Conservation (phyloP, 2,797 vertebrate species). For the Sebastes steindachneri region DNA sequence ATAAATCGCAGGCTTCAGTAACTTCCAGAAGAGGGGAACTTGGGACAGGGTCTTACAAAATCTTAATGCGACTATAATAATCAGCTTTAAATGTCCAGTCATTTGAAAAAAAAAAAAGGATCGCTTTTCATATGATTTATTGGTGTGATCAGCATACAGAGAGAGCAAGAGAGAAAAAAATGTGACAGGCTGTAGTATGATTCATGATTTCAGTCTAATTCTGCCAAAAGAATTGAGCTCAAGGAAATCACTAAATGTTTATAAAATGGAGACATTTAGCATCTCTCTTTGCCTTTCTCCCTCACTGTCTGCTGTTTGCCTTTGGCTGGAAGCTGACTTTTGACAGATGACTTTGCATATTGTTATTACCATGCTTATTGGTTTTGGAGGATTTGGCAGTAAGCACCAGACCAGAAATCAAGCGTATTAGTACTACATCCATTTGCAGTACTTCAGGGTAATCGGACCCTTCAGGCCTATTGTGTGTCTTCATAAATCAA, state of each 20-base stretch:
- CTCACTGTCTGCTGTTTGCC: conserved; percentile 49
- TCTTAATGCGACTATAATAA: conserved; percentile 60
- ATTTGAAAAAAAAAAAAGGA: conserved; percentile 21
- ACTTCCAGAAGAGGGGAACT: conserved; percentile 63
- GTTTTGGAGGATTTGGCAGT: conserved; percentile 70
- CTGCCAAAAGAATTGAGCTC: conserved; percentile 58
- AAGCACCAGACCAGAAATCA: conserved; percentile 54
- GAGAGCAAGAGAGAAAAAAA: neutral
- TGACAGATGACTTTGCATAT: conserved; percentile 75
- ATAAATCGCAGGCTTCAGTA: conserved; percentile 47
- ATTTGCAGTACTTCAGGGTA: conserved; percentile 58
- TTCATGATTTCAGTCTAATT: conserved; percentile 60
- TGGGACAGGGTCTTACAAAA: conserved; percentile 36
- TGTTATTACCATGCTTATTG: conserved; percentile 71
- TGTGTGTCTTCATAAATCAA: conserved; percentile 58
- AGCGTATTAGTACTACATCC: conserved; percentile 53
- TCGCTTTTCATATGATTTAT: conserved; percentile 51
- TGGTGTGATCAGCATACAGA: conserved; percentile 45
- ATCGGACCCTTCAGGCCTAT: conserved; percentile 46
- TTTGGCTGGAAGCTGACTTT: conserved; percentile 64
- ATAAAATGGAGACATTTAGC: conserved; percentile 62
- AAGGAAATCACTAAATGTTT: conserved; percentile 68
- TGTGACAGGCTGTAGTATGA: conserved; percentile 26
- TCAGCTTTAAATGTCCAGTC: conserved; percentile 55
- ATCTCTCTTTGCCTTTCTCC: conserved; percentile 48